A percentile compares a stretch with the other conserved stretches of the same genome.
These are phyloP conservation scores for Chaetogeoica ovagalla DNA, from an alignment of 2,888 invertebrate genomes.

Conservation along the genomic window DNA sequence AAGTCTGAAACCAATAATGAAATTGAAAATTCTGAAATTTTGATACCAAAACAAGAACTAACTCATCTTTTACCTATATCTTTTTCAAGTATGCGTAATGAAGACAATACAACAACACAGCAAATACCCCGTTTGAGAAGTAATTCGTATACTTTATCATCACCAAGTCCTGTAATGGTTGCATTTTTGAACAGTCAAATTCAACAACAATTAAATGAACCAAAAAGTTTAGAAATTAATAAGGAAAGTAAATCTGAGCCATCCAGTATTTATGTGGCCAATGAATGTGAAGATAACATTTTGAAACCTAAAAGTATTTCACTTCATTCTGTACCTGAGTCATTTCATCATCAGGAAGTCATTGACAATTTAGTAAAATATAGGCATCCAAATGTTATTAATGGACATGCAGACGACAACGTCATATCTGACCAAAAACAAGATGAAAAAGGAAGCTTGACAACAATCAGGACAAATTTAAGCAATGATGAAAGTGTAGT, in stretches of 20 bases:
- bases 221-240: conserved; percentile 26
- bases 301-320: conserved; percentile 35
- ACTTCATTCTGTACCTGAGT: conserved; percentile 30
- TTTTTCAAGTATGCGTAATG: background rate
- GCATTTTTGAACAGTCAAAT: conserved; percentile 53
- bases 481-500: conserved; percentile 36
- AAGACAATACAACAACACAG: background rate
- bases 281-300: background rate
- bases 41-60: conserved; percentile 3
- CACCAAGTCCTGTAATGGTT: conserved; percentile 56
- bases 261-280: background rate
- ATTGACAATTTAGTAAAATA: background rate
- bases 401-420: background rate
- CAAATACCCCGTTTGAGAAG: conserved; percentile 54
- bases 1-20: background rate
- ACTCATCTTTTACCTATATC: background rate
- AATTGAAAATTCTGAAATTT: conserved; percentile 1
- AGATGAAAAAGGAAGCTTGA: conserved; percentile 9
- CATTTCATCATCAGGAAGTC: conserved; percentile 1
- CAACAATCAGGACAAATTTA: conserved; percentile 15
- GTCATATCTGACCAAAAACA: background rate
- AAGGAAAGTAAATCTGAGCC: conserved; percentile 47
- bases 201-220: conserved; percentile 35
- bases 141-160: conserved; percentile 57
- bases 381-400: background rate